Evolutionary conservation across 2,888 invertebrate genomes (phyloP).

Genomic region (Allygus modestus): DNA sequence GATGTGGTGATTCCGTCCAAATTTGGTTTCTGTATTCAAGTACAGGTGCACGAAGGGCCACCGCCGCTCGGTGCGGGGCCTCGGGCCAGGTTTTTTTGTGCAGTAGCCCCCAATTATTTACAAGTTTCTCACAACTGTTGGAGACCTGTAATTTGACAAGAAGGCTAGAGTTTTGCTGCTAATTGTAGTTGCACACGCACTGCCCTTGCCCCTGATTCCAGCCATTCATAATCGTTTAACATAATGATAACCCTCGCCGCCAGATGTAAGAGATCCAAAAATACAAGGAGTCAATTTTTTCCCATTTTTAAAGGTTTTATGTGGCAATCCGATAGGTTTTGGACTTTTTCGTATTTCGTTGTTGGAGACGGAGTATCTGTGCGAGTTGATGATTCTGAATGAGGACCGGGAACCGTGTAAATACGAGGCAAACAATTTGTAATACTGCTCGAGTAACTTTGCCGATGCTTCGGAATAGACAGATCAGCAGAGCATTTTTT

Average conservation of each 20-base stretch:
- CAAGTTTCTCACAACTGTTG: conserved; percentile 58
- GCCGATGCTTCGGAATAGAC: too few relatives aligned
- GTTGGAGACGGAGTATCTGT: too few relatives aligned
- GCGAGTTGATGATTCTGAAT: too few relatives aligned
- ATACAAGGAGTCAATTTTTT: background rate
- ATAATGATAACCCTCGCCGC: conserved; percentile 32
- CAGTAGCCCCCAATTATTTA: conserved; percentile 59
- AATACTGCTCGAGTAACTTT: too few relatives aligned
- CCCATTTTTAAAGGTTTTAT: background rate
- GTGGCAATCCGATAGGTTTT: too few relatives aligned
- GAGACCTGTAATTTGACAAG: conserved; percentile 53
- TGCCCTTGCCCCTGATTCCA: conserved; percentile 34
- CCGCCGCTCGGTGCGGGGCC: background rate
- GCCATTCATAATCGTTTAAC: conserved; percentile 55
- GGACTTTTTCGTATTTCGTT: too few relatives aligned
- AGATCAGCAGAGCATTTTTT: too few relatives aligned
- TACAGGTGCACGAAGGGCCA: background rate
- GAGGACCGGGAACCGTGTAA: too few relatives aligned
- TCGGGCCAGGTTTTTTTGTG: conserved; percentile 46
- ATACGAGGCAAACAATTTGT: too few relatives aligned
- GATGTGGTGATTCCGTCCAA: background rate
- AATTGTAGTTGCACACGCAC: conserved; percentile 51
- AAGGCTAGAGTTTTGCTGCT: conserved; percentile 45
- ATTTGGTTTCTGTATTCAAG: background rate
- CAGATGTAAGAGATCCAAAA: conserved; percentile 38